Evolutionary conservation across 2,797 vertebrate genomes (phyloP).

Genomic region (Tokudaia muenninki): DNA sequence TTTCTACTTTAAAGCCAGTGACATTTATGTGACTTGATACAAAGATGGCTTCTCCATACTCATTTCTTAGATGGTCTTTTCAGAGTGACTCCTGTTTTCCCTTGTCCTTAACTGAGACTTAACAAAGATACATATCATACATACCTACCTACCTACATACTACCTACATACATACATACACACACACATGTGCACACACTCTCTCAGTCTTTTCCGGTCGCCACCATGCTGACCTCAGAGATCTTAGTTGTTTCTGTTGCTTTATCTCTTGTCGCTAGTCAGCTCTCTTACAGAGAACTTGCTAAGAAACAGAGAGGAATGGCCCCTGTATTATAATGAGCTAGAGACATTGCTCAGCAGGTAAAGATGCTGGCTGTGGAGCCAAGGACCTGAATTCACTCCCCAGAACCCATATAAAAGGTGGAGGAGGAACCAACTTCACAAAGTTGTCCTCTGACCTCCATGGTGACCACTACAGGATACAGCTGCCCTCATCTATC

Average conservation of each 20-base stretch:
- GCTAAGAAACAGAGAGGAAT: not conserved
- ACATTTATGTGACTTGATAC: slow-evolving; percentile 43
- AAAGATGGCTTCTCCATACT: slow-evolving; percentile 18
- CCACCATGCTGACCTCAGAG: slow-evolving; percentile 6
- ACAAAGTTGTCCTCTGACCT: not conserved
- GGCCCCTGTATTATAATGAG: not conserved
- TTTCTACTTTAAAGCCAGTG: slow-evolving; percentile 57
- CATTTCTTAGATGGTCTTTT: slow-evolving; percentile 17
- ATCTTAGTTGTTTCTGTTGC: not conserved
- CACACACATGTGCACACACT: not conserved
- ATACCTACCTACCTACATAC: not conserved
- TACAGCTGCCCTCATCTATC: not conserved
- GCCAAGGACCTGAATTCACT: not conserved
- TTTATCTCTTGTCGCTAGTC: not conserved
- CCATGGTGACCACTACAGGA: not conserved
- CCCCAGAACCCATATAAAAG: not conserved
- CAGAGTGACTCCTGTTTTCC: not conserved
- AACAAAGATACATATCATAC: not conserved
- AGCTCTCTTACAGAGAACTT: not conserved
- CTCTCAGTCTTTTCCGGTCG: not conserved
- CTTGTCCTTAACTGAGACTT: not conserved
- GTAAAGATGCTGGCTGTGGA: not conserved
- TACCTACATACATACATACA: not conserved
- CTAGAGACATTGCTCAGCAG: not conserved
- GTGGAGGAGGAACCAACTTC: not conserved